Evolutionary conservation across 2,888 invertebrate genomes (phyloP).

Genomic region (Rhyacophila evoluta): DNA sequence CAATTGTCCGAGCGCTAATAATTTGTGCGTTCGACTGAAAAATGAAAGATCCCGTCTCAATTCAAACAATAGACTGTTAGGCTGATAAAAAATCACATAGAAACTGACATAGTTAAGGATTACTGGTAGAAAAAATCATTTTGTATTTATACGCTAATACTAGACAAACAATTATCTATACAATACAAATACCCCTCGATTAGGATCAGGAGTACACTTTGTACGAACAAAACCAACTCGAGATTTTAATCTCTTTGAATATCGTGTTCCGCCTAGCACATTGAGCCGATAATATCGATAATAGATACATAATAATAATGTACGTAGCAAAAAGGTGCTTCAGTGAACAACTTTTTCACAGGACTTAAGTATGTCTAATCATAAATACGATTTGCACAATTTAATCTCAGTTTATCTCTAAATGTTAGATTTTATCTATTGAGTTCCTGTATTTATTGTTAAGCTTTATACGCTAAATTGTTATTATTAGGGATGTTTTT

Average conservation of each 20-base stretch:
- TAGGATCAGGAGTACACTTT: slow-evolving; percentile 13
- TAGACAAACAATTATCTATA: slow-evolving; percentile 1
- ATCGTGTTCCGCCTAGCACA: slow-evolving; percentile 16
- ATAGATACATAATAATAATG: not conserved
- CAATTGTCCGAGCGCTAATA: not conserved
- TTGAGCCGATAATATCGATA: not conserved
- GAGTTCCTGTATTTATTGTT: not conserved
- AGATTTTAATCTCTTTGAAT: slow-evolving; percentile 14
- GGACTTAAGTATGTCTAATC: slow-evolving; percentile 1
- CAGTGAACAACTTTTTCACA: slow-evolving; percentile 4
- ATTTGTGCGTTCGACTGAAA: slow-evolving; percentile 16
- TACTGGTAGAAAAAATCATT: not conserved
- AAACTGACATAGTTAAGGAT: not conserved
- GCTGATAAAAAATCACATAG: not conserved
- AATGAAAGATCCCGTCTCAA: not conserved
- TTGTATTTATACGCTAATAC: slow-evolving; percentile 7
- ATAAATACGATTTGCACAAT: slow-evolving; percentile 21
- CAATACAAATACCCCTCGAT: slow-evolving; percentile 19
- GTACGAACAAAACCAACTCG: slow-evolving; percentile 9
- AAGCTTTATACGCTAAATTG: not conserved
- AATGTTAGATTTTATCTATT: not conserved
- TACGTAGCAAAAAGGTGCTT: not conserved
- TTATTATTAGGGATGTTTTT: too few species aligned
- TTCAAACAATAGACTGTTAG: slow-evolving; percentile 10
- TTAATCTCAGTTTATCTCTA: not conserved